Evolutionary conservation across 2,888 invertebrate species (phyloP).

Genomic region (Ormyrus nitidulus): DNA sequence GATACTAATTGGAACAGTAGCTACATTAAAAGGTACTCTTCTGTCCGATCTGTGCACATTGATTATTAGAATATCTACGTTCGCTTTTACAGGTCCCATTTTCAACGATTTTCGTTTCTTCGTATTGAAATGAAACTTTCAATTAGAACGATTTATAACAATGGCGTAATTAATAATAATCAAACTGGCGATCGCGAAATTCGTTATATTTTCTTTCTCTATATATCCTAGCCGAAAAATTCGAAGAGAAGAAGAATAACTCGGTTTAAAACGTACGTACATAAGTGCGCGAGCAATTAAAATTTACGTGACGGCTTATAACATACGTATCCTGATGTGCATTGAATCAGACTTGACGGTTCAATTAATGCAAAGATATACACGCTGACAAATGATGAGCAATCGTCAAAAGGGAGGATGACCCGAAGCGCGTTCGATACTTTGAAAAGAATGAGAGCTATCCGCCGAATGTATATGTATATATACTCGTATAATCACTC

Average conservation of each 20-base stretch:
- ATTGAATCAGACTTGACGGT: conserved; percentile 41
- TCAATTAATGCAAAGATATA: conserved; percentile 7
- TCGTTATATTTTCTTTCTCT: not conserved
- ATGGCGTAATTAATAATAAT: not conserved
- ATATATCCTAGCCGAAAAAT: not conserved
- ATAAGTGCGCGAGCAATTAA: not conserved
- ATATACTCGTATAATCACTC: conserved; percentile 31
- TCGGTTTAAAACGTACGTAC: not conserved
- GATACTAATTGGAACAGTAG: not conserved
- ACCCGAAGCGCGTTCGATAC: conserved; percentile 12
- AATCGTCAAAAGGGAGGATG: conserved; percentile 1
- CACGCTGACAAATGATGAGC: conserved; percentile 20
- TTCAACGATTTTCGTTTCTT: conserved; percentile 34
- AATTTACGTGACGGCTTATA: conserved; percentile 23
- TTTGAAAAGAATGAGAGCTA: conserved; percentile 21
- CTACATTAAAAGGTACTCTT: not conserved
- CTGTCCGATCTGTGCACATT: not conserved
- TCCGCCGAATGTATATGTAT: not conserved
- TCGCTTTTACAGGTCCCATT: conserved; percentile 44
- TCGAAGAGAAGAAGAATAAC: conserved; percentile 4
- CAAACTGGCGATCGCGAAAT: not conserved
- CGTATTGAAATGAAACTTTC: conserved; percentile 32
- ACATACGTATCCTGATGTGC: conserved; percentile 35
- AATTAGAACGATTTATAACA: not conserved
- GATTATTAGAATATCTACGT: conserved; percentile 21